Conservation (phyloP, 1,140 invertebrate genomes). For the Campodea augens region DNA sequence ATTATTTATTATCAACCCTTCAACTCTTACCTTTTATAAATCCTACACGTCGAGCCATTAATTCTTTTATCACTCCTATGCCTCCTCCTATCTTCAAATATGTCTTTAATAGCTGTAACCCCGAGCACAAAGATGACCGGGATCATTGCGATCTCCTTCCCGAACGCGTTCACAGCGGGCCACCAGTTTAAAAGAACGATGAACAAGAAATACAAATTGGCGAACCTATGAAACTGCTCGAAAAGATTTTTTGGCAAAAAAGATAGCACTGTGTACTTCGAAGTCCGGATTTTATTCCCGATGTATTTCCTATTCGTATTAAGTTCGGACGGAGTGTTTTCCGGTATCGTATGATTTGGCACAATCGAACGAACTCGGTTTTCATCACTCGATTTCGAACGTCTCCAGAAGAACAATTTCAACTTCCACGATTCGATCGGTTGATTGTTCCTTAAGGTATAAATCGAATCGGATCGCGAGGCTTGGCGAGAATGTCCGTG, state of each 20-base stretch:
- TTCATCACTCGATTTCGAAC: conserved; percentile 41
- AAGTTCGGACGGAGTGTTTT: conserved; percentile 47
- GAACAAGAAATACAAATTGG: conserved; percentile 95
- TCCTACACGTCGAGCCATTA: conserved; percentile 77
- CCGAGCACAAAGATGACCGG: conserved; percentile 84
- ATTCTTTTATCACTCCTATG: conserved; percentile 78
- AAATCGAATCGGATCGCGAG: conserved; percentile 63
- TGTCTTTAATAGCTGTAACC: conserved; percentile 90
- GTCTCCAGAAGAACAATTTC: conserved; percentile 19
- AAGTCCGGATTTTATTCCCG: conserved; percentile 72
- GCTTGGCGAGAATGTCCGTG: conserved; percentile 35
- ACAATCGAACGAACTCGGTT: conserved; percentile 47
- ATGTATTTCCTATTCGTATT: conserved; percentile 66
- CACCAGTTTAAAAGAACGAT: conserved; percentile 92
- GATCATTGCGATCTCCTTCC: conserved; percentile 88
- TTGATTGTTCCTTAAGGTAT: conserved; percentile 50
- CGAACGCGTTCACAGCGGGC: conserved; percentile 82
- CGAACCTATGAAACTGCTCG: conserved; percentile 93
- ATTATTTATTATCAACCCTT: background rate
- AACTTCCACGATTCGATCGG: conserved; percentile 11
- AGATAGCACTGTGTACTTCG: conserved; percentile 84
- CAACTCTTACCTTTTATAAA: conserved; percentile 64
- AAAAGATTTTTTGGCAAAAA: conserved; percentile 93
- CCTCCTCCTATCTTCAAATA: conserved; percentile 83
- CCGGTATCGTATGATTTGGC: conserved; percentile 61